A percentile compares a stretch with the other conserved stretches of the same genome.
phyloP scores from a whole-genome alignment of 1,140 invertebrate genomes.

The Sarcophaga peregrina region DNA sequence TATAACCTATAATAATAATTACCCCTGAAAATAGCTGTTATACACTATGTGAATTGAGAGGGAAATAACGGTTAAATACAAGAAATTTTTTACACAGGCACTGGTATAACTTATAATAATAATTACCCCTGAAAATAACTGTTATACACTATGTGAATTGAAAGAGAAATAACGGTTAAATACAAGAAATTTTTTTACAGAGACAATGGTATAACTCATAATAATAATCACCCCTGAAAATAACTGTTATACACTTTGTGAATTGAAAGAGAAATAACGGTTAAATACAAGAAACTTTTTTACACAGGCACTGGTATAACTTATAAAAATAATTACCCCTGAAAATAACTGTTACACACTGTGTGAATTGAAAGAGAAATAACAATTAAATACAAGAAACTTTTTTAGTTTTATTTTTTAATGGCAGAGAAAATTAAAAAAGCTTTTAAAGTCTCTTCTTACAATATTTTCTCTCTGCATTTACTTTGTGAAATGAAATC shows the following conservation, averaged over 20 bases:
- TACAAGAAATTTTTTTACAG: no score
- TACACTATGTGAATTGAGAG: no score
- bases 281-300: neutral
- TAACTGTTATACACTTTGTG: slow-evolving; percentile 9
- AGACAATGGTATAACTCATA: neutral
- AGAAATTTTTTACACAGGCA: no score
- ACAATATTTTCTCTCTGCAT: no score
- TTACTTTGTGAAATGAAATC: neutral
- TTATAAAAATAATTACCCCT: neutral
- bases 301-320: neutral
- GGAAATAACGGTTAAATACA: no score
- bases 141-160: no score
- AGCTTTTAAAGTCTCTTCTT: neutral
- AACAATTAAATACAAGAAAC: no score
- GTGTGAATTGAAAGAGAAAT: no score
- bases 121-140: neutral
- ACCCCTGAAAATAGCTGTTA: neutral
- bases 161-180: no score
- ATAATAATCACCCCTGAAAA: neutral
- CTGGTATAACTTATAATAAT: neutral
- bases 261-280: neutral
- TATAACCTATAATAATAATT: neutral
- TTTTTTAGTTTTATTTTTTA: neutral
- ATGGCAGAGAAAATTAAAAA: neutral
- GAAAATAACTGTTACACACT: neutral